Evolutionary conservation across 2,888 invertebrate species (phyloP).

Genomic region (Anthoptus insignis): DNA sequence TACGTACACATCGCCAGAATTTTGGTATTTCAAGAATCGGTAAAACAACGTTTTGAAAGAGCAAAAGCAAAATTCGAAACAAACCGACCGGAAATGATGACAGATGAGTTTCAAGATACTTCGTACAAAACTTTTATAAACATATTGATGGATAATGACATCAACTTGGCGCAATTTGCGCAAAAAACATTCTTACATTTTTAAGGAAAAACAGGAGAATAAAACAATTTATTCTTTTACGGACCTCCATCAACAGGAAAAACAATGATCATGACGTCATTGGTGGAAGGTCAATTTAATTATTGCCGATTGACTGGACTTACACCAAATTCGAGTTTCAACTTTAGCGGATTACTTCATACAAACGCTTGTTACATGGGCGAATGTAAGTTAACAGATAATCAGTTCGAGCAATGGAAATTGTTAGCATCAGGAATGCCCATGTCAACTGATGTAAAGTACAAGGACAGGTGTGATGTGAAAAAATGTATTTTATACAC

Average conservation of each 20-base stretch:
- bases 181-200: not conserved
- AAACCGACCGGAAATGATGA: not conserved
- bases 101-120: not conserved
- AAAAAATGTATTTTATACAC: not conserved
- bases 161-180: not conserved
- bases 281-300: not conserved
- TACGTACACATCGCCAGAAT: not conserved
- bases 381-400: too few relatives aligned
- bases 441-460: too few relatives aligned
- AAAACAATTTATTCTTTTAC: not conserved
- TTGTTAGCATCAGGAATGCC: constrained; percentile 49
- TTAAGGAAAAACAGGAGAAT: not conserved
- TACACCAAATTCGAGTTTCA: not conserved
- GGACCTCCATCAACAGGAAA: not conserved
- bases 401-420: constrained; percentile 61
- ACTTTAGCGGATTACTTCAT: not conserved
- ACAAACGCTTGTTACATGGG: constrained; percentile 49
- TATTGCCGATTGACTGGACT: not conserved
- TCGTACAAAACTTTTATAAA: not conserved
- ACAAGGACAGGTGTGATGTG: constrained; percentile 30
- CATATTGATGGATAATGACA: not conserved
- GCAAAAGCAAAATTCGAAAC: not conserved
- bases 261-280: not conserved
- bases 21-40: not conserved
- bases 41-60: not conserved